These are phyloP conservation scores for Mastigias papua DNA, from an alignment of 30 jellyfish, hydroid and myxozoan genomes.

Conservation along the genomic window DNA sequence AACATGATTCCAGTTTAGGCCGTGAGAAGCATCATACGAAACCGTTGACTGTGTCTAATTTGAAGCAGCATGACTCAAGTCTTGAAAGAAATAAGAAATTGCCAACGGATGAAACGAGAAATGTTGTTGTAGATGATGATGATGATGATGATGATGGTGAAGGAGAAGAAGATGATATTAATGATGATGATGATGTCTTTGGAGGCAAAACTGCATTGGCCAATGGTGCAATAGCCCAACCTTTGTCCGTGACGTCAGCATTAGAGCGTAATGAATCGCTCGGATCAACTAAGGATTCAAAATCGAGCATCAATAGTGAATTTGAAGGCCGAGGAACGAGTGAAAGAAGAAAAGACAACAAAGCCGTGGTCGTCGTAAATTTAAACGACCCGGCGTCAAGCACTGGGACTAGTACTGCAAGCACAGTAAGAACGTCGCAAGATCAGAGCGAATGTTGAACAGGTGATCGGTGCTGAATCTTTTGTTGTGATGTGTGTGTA, in stretches of 20 bases:
- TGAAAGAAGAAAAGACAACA: conserved; percentile 80
- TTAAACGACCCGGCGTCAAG: conserved; percentile 84
- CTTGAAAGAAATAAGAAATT: conserved; percentile 84
- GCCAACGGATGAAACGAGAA: conserved; percentile 6
- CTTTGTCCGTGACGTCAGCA: conserved; percentile 91
- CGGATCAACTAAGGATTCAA: conserved; percentile 92
- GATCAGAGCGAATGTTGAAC: conserved; percentile 89
- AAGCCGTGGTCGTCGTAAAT: conserved; percentile 70
- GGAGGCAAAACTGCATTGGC: conserved; percentile 23
- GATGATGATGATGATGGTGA: conserved; percentile 23
- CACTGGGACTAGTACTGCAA: conserved; percentile 94
- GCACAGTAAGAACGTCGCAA: conserved; percentile 92
- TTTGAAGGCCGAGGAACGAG: conserved; percentile 89
- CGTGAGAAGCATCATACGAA: conserved; percentile 79
- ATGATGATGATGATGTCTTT: conserved; percentile 24
- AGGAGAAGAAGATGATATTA: neutral
- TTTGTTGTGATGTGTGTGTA: neutral
- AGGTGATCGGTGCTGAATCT: neutral
- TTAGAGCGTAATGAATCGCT: conserved; percentile 95
- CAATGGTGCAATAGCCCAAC: conserved; percentile 78
- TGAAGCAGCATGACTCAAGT: conserved; percentile 95
- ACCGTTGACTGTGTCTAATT: conserved; percentile 89
- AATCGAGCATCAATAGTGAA: conserved; percentile 84
- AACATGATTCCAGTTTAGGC: conserved; percentile 96
- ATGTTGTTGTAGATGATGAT: conserved; percentile 23